A percentile compares a stretch with the other conserved stretches of the same genome.
These are phyloP conservation scores for Campylomormyrus numenius DNA, from an alignment of 2,113 vertebrate genomes.

Conservation along the genomic window DNA sequence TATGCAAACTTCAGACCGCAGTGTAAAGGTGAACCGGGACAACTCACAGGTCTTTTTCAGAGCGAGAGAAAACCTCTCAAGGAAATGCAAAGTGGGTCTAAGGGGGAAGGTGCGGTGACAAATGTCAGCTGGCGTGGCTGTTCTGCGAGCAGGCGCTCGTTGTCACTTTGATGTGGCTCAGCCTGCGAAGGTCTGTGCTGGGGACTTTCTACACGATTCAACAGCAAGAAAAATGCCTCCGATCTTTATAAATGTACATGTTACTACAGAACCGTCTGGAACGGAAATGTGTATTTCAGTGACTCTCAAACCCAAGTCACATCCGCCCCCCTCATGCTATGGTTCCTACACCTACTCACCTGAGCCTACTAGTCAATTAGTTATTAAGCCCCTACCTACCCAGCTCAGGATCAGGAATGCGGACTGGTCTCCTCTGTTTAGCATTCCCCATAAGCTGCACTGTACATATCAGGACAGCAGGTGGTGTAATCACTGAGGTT, in stretches of 20 bases:
- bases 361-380: neutral
- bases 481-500: neutral
- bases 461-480: neutral
- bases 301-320: neutral
- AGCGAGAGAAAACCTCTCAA: neutral
- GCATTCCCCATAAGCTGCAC: neutral
- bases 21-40: neutral
- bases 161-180: neutral
- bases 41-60: neutral
- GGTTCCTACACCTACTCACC: neutral
- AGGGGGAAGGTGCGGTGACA: conserved; percentile 22
- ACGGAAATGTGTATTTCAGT: neutral
- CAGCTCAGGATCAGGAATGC: neutral
- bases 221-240: neutral
- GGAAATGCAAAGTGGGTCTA: neutral
- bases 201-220: conserved; percentile 41
- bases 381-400: neutral
- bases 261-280: neutral
- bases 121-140: conserved; percentile 38
- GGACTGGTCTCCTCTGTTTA: neutral
- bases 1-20: neutral
- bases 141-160: neutral
- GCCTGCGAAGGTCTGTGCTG: conserved; percentile 34
- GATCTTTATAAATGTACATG: neutral
- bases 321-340: neutral